These are phyloP conservation scores for Bellardia bayeri DNA, from an alignment of 2,888 invertebrate genomes.

Conservation along the genomic window DNA sequence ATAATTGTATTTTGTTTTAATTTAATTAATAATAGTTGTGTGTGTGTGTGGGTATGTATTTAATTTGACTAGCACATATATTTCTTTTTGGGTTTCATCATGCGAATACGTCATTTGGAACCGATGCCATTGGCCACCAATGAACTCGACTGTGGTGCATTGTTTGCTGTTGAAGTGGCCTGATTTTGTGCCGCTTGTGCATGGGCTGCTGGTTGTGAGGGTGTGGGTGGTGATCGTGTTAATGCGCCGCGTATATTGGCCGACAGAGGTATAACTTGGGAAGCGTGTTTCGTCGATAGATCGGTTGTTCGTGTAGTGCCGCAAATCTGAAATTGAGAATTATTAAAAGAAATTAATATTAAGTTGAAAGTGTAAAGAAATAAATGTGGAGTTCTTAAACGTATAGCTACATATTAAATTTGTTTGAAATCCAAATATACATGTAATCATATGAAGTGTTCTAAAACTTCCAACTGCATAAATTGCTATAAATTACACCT, in stretches of 20 bases:
- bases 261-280: slow-evolving; percentile 79
- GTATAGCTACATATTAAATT: no score
- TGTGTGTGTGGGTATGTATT: slow-evolving; percentile 65
- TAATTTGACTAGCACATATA: slow-evolving; percentile 85
- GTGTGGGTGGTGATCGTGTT: slow-evolving; percentile 82
- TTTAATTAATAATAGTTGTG: slow-evolving; percentile 57
- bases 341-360: neutral
- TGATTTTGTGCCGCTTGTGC: slow-evolving; percentile 75
- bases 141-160: slow-evolving; percentile 78
- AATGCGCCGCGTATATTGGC: slow-evolving; percentile 80
- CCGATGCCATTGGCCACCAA: slow-evolving; percentile 82
- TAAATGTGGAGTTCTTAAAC: no score
- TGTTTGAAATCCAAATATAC: no score
- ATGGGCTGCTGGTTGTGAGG: slow-evolving; percentile 77
- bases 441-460: no score
- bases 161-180: slow-evolving; percentile 75
- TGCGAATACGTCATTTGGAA: slow-evolving; percentile 85
- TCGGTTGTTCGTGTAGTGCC: slow-evolving; percentile 82
- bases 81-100: slow-evolving; percentile 85
- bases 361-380: no score
- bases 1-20: slow-evolving; percentile 46
- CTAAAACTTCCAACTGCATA: no score
- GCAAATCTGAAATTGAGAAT: slow-evolving; percentile 80
- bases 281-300: slow-evolving; percentile 80
- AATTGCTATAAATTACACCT: no score